Percentiles rank a stretch among this genome's conserved stretches.
These are phyloP conservation scores for Apogon hyalosoma DNA, from an alignment of 2,797 vertebrate genomes.

Conservation along the genomic window DNA sequence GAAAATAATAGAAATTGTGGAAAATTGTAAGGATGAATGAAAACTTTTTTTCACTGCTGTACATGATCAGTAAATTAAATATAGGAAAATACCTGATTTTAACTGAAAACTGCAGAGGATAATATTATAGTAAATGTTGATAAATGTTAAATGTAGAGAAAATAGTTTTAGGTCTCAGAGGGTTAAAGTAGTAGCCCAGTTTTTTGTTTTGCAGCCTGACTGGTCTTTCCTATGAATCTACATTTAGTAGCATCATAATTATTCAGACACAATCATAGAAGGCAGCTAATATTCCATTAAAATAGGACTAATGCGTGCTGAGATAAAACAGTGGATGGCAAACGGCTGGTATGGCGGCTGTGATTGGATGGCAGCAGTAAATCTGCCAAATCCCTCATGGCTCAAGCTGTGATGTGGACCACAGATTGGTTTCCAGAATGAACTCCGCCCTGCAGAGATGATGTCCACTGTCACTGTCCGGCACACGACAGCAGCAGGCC, in stretches of 20 bases:
- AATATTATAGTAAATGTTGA: too few relatives aligned
- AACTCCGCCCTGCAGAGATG: constrained; percentile 56
- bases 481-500: constrained; percentile 24
- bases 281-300: constrained; percentile 22
- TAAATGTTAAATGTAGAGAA: too few relatives aligned
- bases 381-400: constrained; percentile 74
- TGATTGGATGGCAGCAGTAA: constrained; percentile 79
- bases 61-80: too few relatives aligned
- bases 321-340: constrained; percentile 54
- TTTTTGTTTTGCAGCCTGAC: background rate
- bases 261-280: constrained; percentile 38
- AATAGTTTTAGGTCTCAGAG: too few relatives aligned
- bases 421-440: constrained; percentile 66
- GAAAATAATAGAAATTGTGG: too few relatives aligned
- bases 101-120: too few relatives aligned
- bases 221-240: background rate
- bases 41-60: too few relatives aligned
- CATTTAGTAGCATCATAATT: background rate
- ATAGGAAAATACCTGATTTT: too few relatives aligned
- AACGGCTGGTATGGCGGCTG: constrained; percentile 23
- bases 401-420: constrained; percentile 71
- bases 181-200: too few relatives aligned
- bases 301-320: constrained; percentile 35
- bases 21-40: too few relatives aligned
- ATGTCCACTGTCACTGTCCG: constrained; percentile 23